Evolutionary conservation across 2,888 invertebrate species (phyloP), one percentile per base, ranked within the genome.

Genomic region (Endomychus coccineus): DNA sequence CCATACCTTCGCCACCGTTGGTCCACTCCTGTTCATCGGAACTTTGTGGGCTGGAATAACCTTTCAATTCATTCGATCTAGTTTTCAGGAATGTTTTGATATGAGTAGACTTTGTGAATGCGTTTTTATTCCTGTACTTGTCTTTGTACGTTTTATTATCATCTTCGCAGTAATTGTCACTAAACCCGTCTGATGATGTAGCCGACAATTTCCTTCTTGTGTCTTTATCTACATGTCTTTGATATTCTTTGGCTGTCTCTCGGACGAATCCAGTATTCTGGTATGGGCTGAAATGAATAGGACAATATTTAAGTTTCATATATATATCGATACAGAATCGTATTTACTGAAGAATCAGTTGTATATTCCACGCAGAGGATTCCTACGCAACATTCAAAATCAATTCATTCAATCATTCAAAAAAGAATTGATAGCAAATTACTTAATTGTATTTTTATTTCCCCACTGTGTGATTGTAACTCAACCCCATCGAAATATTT

Each of bases 91-190:
- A 62, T 11, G 45, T 48, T 40, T 59, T 60, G 10, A 55, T 51
- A 4, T 51, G 40, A 2, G 44, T 42, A 0, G 47, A 37, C 27
- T 40, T 43, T 1, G 48, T 32, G 31, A 56, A 55, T 1, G 44
- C 27, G 44, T 56, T 56, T 27, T 56, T 52, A 25, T 43, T 73
- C 49, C 73, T 73, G 40, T 74, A 73, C 44, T 73, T 68, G 69
- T 87, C 78, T 69, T 82, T 69, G 62, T 80, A 75, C 69, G 85
- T 49, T 69, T 78, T 77, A 67, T 87, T 77, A 69, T 79, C 78
- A 67, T 87, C 77, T 62, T 80, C 72, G 55, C 72, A 58, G 28
- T 54, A 60, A 42, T 55, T 56, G 29, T 62, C 61, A 34, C 61
- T 62, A 43, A 57, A 61, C 3, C 62, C 61, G 47, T 66, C 65